Evolutionary conservation across 2,888 invertebrate species (phyloP).

Genomic region (Drosophila mimica): DNA sequence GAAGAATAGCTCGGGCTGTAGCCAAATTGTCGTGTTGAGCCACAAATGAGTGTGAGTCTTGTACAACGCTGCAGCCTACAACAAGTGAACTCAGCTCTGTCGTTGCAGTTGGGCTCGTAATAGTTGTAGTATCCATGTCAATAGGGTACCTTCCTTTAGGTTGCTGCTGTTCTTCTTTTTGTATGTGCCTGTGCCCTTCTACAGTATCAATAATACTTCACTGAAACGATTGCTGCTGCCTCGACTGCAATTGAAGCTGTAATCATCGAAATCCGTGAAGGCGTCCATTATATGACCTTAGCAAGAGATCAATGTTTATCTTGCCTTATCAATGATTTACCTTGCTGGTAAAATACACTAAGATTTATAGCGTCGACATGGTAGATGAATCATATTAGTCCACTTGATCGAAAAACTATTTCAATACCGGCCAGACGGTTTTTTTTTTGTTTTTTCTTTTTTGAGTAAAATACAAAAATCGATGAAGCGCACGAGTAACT

Average conservation of each 20-base stretch:
- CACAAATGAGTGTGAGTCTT: slow-evolving; percentile 23
- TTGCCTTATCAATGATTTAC: slow-evolving; percentile 11
- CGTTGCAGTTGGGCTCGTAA: slow-evolving; percentile 28
- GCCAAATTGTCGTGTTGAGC: slow-evolving; percentile 17
- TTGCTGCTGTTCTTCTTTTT: background rate
- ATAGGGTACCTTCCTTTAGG: slow-evolving; percentile 15
- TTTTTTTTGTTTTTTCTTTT: background rate
- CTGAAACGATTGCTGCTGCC: slow-evolving; percentile 24
- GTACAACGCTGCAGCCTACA: slow-evolving; percentile 19
- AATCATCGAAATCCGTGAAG: slow-evolving; percentile 31
- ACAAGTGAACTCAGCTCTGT: slow-evolving; percentile 32
- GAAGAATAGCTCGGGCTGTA: slow-evolving; percentile 5
- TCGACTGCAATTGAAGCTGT: slow-evolving; percentile 32
- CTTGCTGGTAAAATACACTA: slow-evolving; percentile 9
- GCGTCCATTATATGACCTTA: slow-evolving; percentile 30
- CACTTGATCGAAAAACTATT: slow-evolving; percentile 10
- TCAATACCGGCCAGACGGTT: background rate
- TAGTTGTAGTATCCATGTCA: slow-evolving; percentile 55
- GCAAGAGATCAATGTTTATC: background rate
- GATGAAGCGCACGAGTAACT: slow-evolving; percentile 1
- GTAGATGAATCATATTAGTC: slow-evolving; percentile 6
- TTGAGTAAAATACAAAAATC: slow-evolving; percentile 4
- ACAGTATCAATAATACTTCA: slow-evolving; percentile 11
- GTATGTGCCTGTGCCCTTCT: slow-evolving; percentile 1
- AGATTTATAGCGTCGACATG: slow-evolving; percentile 3